A percentile compares a stretch with the other conserved stretches of the same genome.
These are phyloP conservation scores for Myotis vivesi DNA, from an alignment of 2,797 vertebrate genomes.

Conservation along the genomic window DNA sequence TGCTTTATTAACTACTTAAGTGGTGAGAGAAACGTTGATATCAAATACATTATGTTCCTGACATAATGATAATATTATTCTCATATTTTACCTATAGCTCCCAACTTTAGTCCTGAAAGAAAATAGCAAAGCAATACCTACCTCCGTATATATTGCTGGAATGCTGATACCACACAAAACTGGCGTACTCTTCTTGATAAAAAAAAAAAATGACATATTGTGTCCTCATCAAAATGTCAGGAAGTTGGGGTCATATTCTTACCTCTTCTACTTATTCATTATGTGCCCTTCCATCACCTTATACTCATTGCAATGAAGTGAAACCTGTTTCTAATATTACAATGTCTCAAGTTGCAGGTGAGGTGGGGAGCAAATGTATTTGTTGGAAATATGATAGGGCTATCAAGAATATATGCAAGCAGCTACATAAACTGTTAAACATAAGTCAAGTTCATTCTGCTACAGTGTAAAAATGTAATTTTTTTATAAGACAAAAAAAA, in stretches of 20 bases:
- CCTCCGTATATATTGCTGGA: background rate
- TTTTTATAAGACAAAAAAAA: background rate
- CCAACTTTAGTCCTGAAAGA: background rate
- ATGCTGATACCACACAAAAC: too few species aligned
- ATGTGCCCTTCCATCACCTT: background rate
- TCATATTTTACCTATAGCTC: constrained; percentile 21
- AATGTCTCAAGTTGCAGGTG: background rate
- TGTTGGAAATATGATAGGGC: background rate
- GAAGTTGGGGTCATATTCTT: background rate
- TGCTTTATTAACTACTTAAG: background rate
- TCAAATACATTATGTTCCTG: constrained; percentile 40
- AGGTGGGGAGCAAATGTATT: background rate
- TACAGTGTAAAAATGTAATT: background rate
- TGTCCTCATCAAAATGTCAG: background rate
- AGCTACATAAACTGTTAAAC: background rate
- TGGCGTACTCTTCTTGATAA: background rate
- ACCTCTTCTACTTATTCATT: background rate
- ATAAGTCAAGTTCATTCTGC: background rate
- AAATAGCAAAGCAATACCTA: background rate
- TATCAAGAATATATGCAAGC: background rate
- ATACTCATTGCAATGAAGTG: background rate
- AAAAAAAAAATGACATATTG: background rate
- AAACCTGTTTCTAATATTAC: background rate
- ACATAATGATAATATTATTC: constrained; percentile 7
- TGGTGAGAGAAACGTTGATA: constrained; percentile 36